Evolutionary conservation across 1,140 invertebrate genomes (phyloP).

Genomic region (Pogonomyrmex barbatus): DNA sequence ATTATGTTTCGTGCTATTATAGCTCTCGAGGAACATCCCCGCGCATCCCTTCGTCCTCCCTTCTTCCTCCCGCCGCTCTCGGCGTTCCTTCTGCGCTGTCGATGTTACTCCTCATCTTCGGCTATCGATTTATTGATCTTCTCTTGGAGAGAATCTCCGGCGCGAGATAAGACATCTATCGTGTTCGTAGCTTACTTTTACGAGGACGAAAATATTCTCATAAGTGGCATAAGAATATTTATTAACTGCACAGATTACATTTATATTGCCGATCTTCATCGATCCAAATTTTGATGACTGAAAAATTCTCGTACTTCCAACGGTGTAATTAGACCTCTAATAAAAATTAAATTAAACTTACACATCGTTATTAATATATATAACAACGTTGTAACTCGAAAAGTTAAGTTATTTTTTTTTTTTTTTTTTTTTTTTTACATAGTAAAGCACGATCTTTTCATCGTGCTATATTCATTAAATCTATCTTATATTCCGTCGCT

Average conservation of each 20-base stretch:
- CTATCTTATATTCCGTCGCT: neutral
- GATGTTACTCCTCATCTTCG: slow-evolving; percentile 54
- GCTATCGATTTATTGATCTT: slow-evolving; percentile 63
- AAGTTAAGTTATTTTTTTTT: neutral
- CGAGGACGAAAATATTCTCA: slow-evolving; percentile 22
- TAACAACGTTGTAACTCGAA: neutral
- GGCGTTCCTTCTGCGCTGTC: slow-evolving; percentile 34
- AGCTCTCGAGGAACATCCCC: slow-evolving; percentile 56
- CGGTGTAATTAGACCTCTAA: neutral
- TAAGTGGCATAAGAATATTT: slow-evolving; percentile 9
- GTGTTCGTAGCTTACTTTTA: slow-evolving; percentile 19
- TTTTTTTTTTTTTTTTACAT: no score
- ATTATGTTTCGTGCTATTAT: slow-evolving; percentile 82
- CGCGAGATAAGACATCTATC: slow-evolving; percentile 41
- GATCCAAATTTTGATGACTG: neutral
- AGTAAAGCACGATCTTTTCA: neutral
- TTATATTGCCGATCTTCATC: neutral
- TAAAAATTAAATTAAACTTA: neutral
- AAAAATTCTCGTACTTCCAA: neutral
- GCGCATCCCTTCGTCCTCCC: neutral
- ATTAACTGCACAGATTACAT: neutral
- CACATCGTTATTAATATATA: no score
- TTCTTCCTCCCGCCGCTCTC: slow-evolving; percentile 19
- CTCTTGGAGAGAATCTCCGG: slow-evolving; percentile 32
- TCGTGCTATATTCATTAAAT: neutral